Percentiles rank a stretch among this genome's conserved stretches.
Conservation (phyloP, 2,797 vertebrate species). For the Enteromius viviparus region DNA sequence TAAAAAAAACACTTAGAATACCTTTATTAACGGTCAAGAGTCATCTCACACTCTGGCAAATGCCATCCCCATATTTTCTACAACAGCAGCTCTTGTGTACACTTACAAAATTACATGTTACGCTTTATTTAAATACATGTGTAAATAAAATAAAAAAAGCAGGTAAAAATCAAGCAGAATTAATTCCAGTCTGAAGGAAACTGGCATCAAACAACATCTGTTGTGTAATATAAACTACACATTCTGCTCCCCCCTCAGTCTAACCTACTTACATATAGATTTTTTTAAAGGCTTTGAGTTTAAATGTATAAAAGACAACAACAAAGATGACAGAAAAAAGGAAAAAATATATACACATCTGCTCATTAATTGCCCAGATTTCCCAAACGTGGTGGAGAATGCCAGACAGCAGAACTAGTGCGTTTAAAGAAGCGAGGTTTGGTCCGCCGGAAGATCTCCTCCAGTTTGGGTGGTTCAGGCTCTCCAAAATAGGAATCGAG, state of each 20-base stretch:
- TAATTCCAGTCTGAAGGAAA: neutral
- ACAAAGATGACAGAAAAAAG: neutral
- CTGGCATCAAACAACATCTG: neutral
- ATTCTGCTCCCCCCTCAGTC: constrained; percentile 13
- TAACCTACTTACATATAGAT: constrained; percentile 41
- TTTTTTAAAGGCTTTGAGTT: constrained; percentile 42
- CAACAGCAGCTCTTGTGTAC: neutral
- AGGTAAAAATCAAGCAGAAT: neutral
- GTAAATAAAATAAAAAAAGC: neutral
- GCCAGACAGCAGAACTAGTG: constrained; percentile 95
- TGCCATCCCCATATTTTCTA: neutral
- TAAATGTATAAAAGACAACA: constrained; percentile 42
- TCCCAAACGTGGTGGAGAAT: constrained; percentile 79
- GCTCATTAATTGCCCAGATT: constrained; percentile 35
- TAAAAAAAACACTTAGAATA: neutral
- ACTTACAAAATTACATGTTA: neutral
- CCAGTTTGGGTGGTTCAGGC: constrained; percentile 82
- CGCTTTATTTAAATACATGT: constrained; percentile 1
- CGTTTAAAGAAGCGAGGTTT: constrained; percentile 95
- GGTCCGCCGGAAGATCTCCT: constrained; percentile 90
- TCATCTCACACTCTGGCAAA: neutral
- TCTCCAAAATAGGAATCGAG: constrained; percentile 79
- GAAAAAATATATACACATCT: neutral
- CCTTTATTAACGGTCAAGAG: constrained; percentile 32
- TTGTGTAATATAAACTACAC: neutral